Evolutionary conservation across 1,140 invertebrate species (phyloP).

Genomic region (Copidosoma floridanum): DNA sequence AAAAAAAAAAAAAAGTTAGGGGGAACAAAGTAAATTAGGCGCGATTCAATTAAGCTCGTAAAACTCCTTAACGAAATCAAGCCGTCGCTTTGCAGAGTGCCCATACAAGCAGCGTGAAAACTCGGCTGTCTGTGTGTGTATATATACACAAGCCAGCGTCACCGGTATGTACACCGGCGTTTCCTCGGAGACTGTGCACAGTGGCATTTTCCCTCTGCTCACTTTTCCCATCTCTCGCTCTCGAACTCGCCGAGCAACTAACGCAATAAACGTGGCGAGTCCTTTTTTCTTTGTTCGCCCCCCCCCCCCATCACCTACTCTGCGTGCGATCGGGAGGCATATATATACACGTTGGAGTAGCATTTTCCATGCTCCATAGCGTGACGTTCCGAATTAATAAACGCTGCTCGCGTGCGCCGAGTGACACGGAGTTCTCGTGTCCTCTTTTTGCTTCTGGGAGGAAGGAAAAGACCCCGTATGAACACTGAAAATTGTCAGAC

Average conservation of each 20-base stretch:
- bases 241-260: conserved; percentile 17
- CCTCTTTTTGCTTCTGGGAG: not conserved
- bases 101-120: conserved; percentile 5
- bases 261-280: conserved; percentile 19
- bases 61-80: conserved; percentile 27
- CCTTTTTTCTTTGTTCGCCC: too few species aligned
- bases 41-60: conserved; percentile 23
- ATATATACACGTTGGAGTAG: too few species aligned
- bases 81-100: conserved; percentile 4
- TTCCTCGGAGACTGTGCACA: not conserved
- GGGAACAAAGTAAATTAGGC: conserved; percentile 24
- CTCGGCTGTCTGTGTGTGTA: too few species aligned
- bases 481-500: too few species aligned
- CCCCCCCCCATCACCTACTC: too few species aligned
- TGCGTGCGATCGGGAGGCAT: too few species aligned
- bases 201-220: conserved; percentile 11
- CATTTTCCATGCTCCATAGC: too few species aligned
- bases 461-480: not conserved
- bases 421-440: conserved; percentile 1
- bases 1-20: too few species aligned
- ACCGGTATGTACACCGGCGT: too few species aligned
- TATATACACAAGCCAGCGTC: too few species aligned
- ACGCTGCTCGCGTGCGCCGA: not conserved
- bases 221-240: not conserved
- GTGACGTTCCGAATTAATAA: conserved; percentile 18